Evolutionary conservation across 2,888 invertebrate species (phyloP).

Genomic region (Malthinus flaveolus): DNA sequence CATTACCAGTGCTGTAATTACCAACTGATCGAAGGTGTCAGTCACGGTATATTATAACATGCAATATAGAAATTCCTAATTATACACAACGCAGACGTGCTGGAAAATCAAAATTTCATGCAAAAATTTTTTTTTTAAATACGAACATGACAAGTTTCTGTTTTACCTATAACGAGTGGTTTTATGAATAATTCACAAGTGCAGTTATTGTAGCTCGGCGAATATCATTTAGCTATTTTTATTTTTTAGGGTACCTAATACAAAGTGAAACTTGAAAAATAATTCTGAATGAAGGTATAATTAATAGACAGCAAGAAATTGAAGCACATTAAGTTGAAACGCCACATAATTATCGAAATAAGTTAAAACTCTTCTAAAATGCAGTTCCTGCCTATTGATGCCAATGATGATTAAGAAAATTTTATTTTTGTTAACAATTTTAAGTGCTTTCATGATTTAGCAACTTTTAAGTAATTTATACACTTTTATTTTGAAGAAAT

Average conservation of each 20-base stretch:
- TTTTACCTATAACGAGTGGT: too few relatives aligned
- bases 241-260: too few relatives aligned
- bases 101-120: slow-evolving; percentile 13
- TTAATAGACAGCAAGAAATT: slow-evolving; percentile 1
- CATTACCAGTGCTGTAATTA: slow-evolving; percentile 8
- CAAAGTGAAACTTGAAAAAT: too few relatives aligned
- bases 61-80: slow-evolving; percentile 5
- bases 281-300: too few relatives aligned
- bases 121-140: too few relatives aligned
- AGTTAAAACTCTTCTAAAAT: slow-evolving; percentile 1
- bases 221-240: too few relatives aligned
- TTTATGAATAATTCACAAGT: too few relatives aligned
- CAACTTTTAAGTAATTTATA: slow-evolving; percentile 6
- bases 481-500: slow-evolving; percentile 2
- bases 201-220: too few relatives aligned
- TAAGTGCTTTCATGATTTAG: slow-evolving; percentile 7
- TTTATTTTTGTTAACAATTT: slow-evolving; percentile 5
- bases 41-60: slow-evolving; percentile 14
- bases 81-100: not conserved
- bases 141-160: too few relatives aligned
- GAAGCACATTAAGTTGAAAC: not conserved
- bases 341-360: slow-evolving; percentile 1
- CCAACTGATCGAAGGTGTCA: slow-evolving; percentile 9
- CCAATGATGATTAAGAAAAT: slow-evolving; percentile 6
- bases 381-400: slow-evolving; percentile 2